A percentile compares a stretch with the other conserved stretches of the same genome.
These are phyloP conservation scores for Hoplostethus mediterraneus DNA, from an alignment of 2,797 vertebrate genomes.

Conservation along the genomic window DNA sequence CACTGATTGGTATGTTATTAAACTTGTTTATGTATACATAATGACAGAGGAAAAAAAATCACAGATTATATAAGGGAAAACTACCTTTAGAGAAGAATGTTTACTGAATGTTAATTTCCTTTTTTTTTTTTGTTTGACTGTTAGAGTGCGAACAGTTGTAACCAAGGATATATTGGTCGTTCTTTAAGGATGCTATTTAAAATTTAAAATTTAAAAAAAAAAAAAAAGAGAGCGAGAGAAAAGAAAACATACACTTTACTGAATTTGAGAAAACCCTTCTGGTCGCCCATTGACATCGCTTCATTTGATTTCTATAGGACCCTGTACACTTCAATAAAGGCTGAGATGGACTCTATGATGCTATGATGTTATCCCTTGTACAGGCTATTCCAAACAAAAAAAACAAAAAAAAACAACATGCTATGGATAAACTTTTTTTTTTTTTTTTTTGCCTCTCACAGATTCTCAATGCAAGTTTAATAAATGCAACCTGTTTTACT, in stretches of 20 bases:
- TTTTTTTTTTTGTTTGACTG: constrained; percentile 83
- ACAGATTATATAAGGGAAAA: constrained; percentile 97
- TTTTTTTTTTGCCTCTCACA: constrained; percentile 84
- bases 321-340: constrained; percentile 94
- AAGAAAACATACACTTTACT: constrained; percentile 74
- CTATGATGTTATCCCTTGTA: constrained; percentile 91
- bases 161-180: constrained; percentile 93
- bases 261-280: constrained; percentile 88
- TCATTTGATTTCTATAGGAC: constrained; percentile 91
- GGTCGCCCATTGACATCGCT: constrained; percentile 89
- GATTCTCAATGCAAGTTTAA: constrained; percentile 87
- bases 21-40: constrained; percentile 97
- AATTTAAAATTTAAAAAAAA: constrained; percentile 81
- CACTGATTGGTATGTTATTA: constrained; percentile 99
- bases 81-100: constrained; percentile 97
- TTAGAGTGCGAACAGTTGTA: constrained; percentile 91
- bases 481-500: constrained; percentile 85
- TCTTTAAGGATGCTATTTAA: constrained; percentile 94
- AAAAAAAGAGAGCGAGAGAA: constrained; percentile 35
- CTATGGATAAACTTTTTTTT: constrained; percentile 81
- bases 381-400: constrained; percentile 85
- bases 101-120: constrained; percentile 95
- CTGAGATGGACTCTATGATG: constrained; percentile 90
- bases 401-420: constrained; percentile 66
- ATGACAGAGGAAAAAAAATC: constrained; percentile 88